A percentile compares a stretch with the other conserved stretches of the same genome.
Conservation (phyloP, 2,888 invertebrate species). For the Gandaritis pyraliata region DNA sequence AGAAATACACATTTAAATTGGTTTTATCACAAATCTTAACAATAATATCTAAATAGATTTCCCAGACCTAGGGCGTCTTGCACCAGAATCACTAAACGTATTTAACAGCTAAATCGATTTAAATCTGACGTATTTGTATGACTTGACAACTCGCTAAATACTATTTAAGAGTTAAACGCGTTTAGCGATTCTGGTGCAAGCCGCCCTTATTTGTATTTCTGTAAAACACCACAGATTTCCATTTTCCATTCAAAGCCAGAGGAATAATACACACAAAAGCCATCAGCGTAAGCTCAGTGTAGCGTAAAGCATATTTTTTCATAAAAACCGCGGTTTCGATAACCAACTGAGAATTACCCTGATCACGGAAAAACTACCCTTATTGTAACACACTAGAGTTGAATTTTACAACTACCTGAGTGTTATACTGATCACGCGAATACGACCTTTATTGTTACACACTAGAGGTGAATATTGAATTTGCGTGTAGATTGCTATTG, state of each 20-base stretch:
- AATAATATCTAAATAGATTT: too few relatives aligned
- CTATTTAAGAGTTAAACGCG: too few relatives aligned
- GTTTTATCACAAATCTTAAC: too few relatives aligned
- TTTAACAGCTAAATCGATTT: too few relatives aligned
- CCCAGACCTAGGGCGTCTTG: too few relatives aligned
- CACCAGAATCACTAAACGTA: too few relatives aligned
- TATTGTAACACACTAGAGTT: neutral
- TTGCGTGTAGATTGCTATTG: conserved; percentile 2
- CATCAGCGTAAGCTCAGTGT: neutral
- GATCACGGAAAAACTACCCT: neutral
- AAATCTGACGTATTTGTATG: too few relatives aligned
- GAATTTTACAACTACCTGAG: neutral
- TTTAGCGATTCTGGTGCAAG: too few relatives aligned
- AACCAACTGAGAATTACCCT: neutral
- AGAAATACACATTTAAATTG: too few relatives aligned
- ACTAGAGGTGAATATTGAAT: conserved; percentile 6
- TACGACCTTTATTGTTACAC: neutral
- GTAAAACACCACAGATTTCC: neutral
- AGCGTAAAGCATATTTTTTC: conserved; percentile 4
- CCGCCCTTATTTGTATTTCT: neutral
- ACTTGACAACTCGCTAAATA: too few relatives aligned
- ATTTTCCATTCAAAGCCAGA: conserved; percentile 2
- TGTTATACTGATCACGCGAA: neutral
- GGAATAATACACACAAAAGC: conserved; percentile 3
- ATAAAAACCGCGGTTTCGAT: neutral